Evolutionary conservation across 2,888 invertebrate genomes (phyloP).

Genomic region (Cataglyphis altisquamis): DNA sequence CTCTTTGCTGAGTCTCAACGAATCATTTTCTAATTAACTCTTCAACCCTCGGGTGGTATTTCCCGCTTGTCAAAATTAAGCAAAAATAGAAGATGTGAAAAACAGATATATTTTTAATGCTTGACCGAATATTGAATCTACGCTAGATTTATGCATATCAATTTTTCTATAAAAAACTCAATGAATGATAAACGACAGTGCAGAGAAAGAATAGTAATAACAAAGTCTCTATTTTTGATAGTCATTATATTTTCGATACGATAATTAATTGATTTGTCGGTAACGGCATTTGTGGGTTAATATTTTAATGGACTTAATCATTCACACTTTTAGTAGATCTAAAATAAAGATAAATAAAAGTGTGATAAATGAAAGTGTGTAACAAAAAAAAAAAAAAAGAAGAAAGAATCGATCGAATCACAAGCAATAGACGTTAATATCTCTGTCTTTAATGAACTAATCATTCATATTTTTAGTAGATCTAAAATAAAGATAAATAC

Average conservation of each 20-base stretch:
- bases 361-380: not conserved
- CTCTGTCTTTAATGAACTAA: too few species aligned
- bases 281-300: not conserved
- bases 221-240: not conserved
- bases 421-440: not conserved
- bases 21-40: conserved; percentile 24
- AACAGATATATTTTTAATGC: not conserved
- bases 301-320: not conserved
- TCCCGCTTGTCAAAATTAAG: not conserved
- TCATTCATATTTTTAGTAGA: not conserved
- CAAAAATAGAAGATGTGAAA: not conserved
- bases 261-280: not conserved
- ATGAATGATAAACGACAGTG: not conserved
- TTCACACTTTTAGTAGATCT: not conserved
- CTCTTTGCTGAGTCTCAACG: not conserved
- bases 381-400: not conserved
- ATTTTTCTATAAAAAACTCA: not conserved
- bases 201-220: conserved; percentile 18
- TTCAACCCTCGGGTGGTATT: not conserved
- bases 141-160: not conserved
- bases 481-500: not conserved
- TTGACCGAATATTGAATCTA: not conserved
- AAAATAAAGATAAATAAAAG: too few species aligned
- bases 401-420: too few species aligned
- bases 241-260: not conserved